These are phyloP conservation scores for Megaceryle torquata DNA, from an alignment of 2,113 vertebrate species.

Conservation along the genomic window DNA sequence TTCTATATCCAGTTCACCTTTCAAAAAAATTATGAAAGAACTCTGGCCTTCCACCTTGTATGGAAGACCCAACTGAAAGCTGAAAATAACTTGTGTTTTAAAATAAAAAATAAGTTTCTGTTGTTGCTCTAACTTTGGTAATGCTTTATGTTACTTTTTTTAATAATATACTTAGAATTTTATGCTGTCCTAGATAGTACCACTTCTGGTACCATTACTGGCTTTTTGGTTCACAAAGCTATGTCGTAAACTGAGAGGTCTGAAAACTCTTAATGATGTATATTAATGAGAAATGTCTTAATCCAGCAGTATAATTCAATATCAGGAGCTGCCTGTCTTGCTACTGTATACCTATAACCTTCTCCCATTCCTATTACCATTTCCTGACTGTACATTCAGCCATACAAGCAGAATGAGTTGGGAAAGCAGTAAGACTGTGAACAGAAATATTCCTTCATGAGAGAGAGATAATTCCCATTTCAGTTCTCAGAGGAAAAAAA, in stretches of 20 bases:
- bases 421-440: not conserved
- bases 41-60: not conserved
- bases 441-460: not conserved
- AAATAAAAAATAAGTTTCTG: conserved; percentile 20
- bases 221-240: not conserved
- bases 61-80: conserved; percentile 22
- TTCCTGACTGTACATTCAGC: not conserved
- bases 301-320: not conserved
- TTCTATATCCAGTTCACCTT: not conserved
- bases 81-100: conserved; percentile 22
- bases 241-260: not conserved
- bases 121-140: not conserved
- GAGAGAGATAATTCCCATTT: not conserved
- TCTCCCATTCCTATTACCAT: not conserved
- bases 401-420: not conserved
- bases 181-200: not conserved
- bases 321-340: not conserved
- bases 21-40: not conserved
- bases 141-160: not conserved
- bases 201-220: not conserved
- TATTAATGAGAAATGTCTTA: not conserved
- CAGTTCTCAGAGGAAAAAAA: not conserved
- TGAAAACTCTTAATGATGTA: not conserved
- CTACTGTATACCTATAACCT: not conserved
- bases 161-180: not conserved